Base-by-base conservation (phyloP, 2,113 vertebrate species). In the Seriola quinqueradiata region DNA sequence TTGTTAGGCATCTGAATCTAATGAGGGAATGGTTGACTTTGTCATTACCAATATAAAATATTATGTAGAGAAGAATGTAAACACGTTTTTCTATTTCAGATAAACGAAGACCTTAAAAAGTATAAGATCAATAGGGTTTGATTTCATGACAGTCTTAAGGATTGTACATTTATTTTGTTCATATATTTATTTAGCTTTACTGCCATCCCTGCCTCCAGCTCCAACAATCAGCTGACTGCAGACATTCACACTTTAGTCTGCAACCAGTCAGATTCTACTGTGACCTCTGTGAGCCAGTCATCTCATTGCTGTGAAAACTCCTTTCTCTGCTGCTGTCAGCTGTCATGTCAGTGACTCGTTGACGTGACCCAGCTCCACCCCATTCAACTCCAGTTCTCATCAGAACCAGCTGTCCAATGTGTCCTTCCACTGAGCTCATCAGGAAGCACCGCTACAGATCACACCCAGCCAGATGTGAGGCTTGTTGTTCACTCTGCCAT, bases 241-340 rank as follows among this genome's bases (percentile, higher is more conserved):
- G 17, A 14, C 48, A 50, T 8, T 19, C 16, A 50, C 17, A 50
- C 48, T 50, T 50, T 50, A 2, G 14, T 48, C 13, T 48, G 4
- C 16, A 48, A 17, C 4, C 46, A 48, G 13, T 16, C 46, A 48
- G 3, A 16, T 76, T 69, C 28, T 36, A 10, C 16, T 21, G 8
- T 19, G 9, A 5, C 17, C 57, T 70, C 19, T 25, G 1, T 2
- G 0, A 25, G 59, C 10, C 8, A 14, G 14, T 65, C 59, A 60
- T 71, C 19, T 69, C 4, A 3, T 55, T 21, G 21, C 16, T 60
- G 5, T 34, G 12, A 64, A 40, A 54, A 17, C 5, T 25, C 21
- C 17, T 25, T 46, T 67, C 63, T 54, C 54, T 3, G 44, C 55
- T 52, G 67, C 60, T 42, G 23, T 77, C 74, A 60, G 57, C 64